These are phyloP conservation scores for Samia ricini DNA, from an alignment of 1,140 invertebrate genomes.

Conservation along the genomic window DNA sequence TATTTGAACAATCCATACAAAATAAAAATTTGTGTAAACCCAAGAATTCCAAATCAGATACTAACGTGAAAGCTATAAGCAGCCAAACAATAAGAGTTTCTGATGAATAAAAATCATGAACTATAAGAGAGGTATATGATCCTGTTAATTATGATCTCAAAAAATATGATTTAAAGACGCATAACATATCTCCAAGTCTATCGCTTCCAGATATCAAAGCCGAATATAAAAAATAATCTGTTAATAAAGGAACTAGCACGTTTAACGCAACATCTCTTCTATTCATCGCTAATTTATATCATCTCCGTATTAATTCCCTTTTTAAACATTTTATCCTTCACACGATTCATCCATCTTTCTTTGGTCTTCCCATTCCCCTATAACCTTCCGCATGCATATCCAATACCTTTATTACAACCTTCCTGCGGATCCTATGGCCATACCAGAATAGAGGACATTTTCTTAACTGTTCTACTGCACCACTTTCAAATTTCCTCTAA, in stretches of 20 bases:
- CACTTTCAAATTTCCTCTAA: no score
- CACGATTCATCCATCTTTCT: no score
- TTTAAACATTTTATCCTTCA: no score
- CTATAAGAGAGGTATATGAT: constrained; percentile 63
- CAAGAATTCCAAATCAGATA: constrained; percentile 59
- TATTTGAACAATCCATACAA: constrained; percentile 59
- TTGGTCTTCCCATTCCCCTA: no score
- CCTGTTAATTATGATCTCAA: constrained; percentile 73
- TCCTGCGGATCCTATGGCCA: no score
- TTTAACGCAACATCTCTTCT: no score
- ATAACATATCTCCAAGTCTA: constrained; percentile 51
- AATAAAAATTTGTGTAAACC: constrained; percentile 31
- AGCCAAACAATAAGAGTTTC: constrained; percentile 79
- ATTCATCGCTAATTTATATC: no score
- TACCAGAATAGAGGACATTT: no score
- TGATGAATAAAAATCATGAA: constrained; percentile 57
- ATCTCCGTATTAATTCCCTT: no score
- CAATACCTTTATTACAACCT: no score
- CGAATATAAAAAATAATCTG: constrained; percentile 56
- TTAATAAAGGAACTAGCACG: constrained; percentile 59
- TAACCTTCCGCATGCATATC: no score
- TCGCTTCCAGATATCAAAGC: constrained; percentile 68
- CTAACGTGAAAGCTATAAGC: constrained; percentile 78
- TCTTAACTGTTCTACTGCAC: no score
- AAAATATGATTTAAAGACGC: constrained; percentile 58